A percentile compares a stretch with the other conserved stretches of the same genome.
These are phyloP conservation scores for Eubucco bourcierii DNA, from an alignment of 2,113 vertebrate genomes.

Conservation along the genomic window DNA sequence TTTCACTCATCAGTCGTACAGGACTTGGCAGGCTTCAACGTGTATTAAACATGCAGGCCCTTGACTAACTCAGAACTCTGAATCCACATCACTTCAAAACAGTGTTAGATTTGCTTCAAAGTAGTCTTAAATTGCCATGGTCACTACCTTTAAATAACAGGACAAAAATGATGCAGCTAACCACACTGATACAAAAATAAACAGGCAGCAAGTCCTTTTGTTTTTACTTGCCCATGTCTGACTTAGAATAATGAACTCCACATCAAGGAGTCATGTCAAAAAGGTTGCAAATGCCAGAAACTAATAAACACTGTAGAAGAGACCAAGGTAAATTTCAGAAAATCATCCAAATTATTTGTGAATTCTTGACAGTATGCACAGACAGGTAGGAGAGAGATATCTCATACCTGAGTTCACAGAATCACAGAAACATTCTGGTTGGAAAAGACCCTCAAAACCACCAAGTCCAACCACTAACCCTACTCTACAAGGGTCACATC, in stretches of 20 bases:
- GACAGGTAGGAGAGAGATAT: not conserved
- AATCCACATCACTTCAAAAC: not conserved
- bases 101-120: not conserved
- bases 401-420: not conserved
- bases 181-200: not conserved
- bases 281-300: not conserved
- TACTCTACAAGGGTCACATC: too few relatives aligned
- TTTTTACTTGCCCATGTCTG: not conserved
- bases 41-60: not conserved
- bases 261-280: not conserved
- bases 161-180: not conserved
- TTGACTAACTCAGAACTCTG: not conserved
- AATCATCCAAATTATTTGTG: not conserved
- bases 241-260: not conserved
- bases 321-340: not conserved
- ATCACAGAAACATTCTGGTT: too few relatives aligned
- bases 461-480: too few relatives aligned
- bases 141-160: not conserved
- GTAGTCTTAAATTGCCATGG: not conserved
- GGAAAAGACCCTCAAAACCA: too few relatives aligned
- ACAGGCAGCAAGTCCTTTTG: not conserved
- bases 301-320: not conserved
- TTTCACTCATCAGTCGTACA: not conserved
- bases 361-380: not conserved
- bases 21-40: not conserved